A percentile compares a stretch with the other conserved stretches of the same genome.
These are phyloP conservation scores for Thryonomys swinderianus DNA, from an alignment of 2,113 vertebrate species.

Conservation along the genomic window DNA sequence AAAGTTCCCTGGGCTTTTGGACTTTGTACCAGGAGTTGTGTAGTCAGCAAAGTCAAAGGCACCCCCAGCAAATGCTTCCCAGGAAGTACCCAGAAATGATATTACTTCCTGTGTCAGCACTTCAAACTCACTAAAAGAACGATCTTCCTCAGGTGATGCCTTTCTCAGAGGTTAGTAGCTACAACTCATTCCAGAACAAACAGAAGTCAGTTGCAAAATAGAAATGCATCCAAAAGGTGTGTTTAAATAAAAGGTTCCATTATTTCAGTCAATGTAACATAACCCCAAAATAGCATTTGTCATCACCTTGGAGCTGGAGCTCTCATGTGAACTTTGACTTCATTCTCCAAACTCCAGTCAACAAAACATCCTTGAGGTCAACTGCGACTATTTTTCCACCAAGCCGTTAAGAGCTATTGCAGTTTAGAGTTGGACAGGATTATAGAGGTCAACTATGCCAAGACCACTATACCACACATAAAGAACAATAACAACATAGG, in stretches of 20 bases:
- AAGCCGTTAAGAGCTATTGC: neutral
- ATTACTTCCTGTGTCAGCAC: neutral
- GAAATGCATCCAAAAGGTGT: neutral
- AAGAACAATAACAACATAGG: neutral
- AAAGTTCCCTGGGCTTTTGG: neutral
- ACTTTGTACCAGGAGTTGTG: neutral
- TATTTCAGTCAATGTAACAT: neutral
- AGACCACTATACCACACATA: neutral
- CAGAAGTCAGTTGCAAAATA: neutral
- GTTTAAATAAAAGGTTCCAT: neutral
- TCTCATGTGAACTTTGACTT: slow-evolving; percentile 47
- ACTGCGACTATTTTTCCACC: neutral
- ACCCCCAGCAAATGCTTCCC: rapidly evolving
- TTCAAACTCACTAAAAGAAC: neutral
- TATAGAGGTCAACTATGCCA: neutral
- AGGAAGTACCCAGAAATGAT: neutral
- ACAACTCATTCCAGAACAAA: neutral
- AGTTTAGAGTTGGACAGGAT: neutral
- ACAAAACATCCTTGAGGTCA: slow-evolving; percentile 45
- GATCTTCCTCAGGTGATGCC: neutral
- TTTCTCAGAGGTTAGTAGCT: neutral
- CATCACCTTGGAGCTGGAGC: neutral
- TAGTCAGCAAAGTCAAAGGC: neutral
- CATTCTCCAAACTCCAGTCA: slow-evolving; percentile 43
- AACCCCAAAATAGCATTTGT: slow-evolving; percentile 9